A percentile compares a stretch with the other conserved stretches of the same genome.
Evolutionary conservation across 1,140 invertebrate species (phyloP).

Genomic region (Bombus sibiricus): DNA sequence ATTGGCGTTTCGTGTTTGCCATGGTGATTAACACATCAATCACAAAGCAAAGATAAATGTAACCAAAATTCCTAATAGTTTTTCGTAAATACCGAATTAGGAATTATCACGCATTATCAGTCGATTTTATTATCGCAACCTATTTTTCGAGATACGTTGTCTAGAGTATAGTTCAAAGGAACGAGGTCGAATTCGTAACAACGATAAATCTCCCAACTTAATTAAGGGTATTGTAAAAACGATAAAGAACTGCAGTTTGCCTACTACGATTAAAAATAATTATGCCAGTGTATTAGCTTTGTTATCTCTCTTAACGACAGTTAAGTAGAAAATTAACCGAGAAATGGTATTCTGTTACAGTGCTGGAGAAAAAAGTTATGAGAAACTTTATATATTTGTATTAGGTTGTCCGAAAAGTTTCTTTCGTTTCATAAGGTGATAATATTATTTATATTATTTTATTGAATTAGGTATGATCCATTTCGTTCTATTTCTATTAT

Average conservation of each 20-base stretch:
- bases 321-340: neutral
- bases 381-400: too few relatives aligned
- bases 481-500: too few relatives aligned
- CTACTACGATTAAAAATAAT: neutral
- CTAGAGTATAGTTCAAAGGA: neutral
- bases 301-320: too few relatives aligned
- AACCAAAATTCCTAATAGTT: too few relatives aligned
- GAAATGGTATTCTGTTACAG: neutral
- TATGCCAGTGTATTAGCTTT: too few relatives aligned
- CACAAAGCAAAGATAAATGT: neutral
- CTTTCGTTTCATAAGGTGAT: too few relatives aligned
- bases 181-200: neutral
- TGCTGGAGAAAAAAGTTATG: too few relatives aligned
- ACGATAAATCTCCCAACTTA: neutral
- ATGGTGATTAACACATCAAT: neutral
- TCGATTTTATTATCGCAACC: slow-evolving; percentile 8
- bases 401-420: too few relatives aligned
- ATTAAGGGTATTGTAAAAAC: neutral
- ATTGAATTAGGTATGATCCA: too few relatives aligned
- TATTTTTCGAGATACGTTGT: neutral
- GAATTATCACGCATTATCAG: neutral
- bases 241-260: neutral
- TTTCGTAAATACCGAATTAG: neutral
- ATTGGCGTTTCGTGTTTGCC: neutral
- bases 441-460: too few relatives aligned